Conservation (phyloP, 1,140 invertebrate species). For the Drosophila navojoa region DNA sequence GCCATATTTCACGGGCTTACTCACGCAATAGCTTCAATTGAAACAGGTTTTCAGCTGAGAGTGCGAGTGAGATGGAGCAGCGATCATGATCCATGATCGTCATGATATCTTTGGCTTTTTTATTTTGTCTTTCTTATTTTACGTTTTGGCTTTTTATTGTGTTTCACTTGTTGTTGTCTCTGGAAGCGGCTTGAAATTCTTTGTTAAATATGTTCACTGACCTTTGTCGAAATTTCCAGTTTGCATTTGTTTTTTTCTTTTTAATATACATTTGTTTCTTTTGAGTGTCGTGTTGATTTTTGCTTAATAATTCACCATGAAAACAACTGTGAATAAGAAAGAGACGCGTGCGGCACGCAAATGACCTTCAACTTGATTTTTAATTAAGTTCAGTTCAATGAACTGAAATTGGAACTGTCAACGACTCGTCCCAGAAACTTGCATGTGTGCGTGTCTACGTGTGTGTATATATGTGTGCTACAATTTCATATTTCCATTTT, state of each 20-base stretch:
- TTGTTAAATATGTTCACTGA: conserved; percentile 78
- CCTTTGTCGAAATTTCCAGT: conserved; percentile 74
- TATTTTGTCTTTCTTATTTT: background rate
- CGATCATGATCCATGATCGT: conserved; percentile 59
- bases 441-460: background rate
- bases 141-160: conserved; percentile 34
- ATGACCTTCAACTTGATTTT: conserved; percentile 82
- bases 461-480: conserved; percentile 20
- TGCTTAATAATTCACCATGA: conserved; percentile 38
- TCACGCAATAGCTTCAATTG: conserved; percentile 66
- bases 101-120: conserved; percentile 36
- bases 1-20: conserved; percentile 69
- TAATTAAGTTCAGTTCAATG: conserved; percentile 81
- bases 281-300: conserved; percentile 42
- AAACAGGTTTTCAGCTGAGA: conserved; percentile 64
- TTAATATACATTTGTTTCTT: conserved; percentile 13
- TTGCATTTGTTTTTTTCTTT: conserved; percentile 38
- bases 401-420: conserved; percentile 76
- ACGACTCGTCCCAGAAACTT: conserved; percentile 43
- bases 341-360: conserved; percentile 33
- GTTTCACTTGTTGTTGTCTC: conserved; percentile 53
- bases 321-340: conserved; percentile 30
- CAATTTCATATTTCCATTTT: conserved; percentile 52
- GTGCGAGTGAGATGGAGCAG: conserved; percentile 8
- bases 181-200: conserved; percentile 40